These are phyloP conservation scores for Abrostola tripartita DNA, from an alignment of 2,888 invertebrate genomes.

Conservation along the genomic window DNA sequence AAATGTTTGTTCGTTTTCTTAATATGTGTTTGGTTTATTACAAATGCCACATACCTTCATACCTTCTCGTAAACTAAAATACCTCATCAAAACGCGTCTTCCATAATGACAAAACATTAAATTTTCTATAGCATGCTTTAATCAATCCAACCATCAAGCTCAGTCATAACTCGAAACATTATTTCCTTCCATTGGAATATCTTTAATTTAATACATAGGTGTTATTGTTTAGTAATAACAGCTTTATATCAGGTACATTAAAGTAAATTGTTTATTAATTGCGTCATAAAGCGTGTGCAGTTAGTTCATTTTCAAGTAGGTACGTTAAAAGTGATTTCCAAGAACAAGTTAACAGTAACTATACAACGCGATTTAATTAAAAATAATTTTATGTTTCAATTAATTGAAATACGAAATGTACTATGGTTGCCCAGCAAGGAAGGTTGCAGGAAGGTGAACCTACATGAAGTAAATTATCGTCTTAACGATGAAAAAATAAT, in stretches of 20 bases:
- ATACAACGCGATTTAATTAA: constrained; percentile 25
- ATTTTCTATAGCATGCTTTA: too few relatives aligned
- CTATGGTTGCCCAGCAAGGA: too few relatives aligned
- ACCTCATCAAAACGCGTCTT: too few relatives aligned
- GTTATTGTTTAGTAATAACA: constrained; percentile 71
- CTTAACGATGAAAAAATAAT: too few relatives aligned
- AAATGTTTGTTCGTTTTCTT: constrained; percentile 6
- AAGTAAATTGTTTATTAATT: constrained; percentile 74
- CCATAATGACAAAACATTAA: too few relatives aligned
- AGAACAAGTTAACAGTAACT: constrained; percentile 17
- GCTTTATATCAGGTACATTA: constrained; percentile 66
- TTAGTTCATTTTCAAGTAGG: constrained; percentile 53
- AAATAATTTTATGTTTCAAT: constrained; percentile 17
- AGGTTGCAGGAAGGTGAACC: too few relatives aligned
- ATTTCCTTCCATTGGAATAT: constrained; percentile 60
- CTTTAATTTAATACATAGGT: constrained; percentile 65
- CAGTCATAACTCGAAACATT: constrained; percentile 65
- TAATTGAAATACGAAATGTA: constrained; percentile 12
- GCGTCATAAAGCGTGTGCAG: constrained; percentile 60
- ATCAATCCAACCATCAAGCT: constrained; percentile 34
- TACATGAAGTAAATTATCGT: too few relatives aligned
- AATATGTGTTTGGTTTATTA: neutral
- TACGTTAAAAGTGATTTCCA: constrained; percentile 31
- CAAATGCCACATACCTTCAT: too few relatives aligned
- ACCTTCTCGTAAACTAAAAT: too few relatives aligned